Percentiles rank a stretch among this genome's conserved stretches.
Evolutionary conservation across 2,888 invertebrate species (phyloP).

Genomic region (Anthophora plumipes): DNA sequence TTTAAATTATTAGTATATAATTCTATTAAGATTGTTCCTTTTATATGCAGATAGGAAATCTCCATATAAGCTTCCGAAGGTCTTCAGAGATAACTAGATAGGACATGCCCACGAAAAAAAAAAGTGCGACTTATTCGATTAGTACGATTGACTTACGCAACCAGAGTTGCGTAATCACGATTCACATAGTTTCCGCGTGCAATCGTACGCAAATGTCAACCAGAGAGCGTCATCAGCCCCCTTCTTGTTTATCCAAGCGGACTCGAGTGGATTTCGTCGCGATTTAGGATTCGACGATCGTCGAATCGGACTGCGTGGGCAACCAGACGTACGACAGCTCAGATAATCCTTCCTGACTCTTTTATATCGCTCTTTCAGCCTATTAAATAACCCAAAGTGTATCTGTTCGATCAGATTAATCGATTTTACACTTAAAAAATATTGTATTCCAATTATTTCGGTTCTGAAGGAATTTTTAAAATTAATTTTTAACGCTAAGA

Average conservation of each 20-base stretch:
- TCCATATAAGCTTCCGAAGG: no score
- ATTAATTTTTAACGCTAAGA: background rate
- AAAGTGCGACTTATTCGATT: background rate
- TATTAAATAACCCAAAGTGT: slow-evolving; percentile 13
- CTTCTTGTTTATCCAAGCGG: slow-evolving; percentile 17
- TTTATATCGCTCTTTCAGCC: slow-evolving; percentile 9
- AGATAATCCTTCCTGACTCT: slow-evolving; percentile 35
- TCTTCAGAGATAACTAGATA: no score
- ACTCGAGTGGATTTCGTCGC: slow-evolving; percentile 4
- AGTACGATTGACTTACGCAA: slow-evolving; percentile 8
- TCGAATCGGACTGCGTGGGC: slow-evolving; percentile 38
- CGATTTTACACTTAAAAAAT: background rate
- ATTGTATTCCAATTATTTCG: background rate
- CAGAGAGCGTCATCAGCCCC: slow-evolving; percentile 6
- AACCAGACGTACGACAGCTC: slow-evolving; percentile 33
- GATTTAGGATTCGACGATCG: slow-evolving; percentile 37
- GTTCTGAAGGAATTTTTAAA: background rate
- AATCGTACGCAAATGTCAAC: slow-evolving; percentile 20
- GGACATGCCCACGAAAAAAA: background rate
- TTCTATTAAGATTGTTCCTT: no score
- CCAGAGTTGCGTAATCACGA: slow-evolving; percentile 17
- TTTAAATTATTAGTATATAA: no score
- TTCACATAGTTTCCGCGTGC: slow-evolving; percentile 29
- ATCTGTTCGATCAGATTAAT: slow-evolving; percentile 1
- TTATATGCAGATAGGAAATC: no score